Evolutionary conservation across 35 echinoderm and acorn worm genomes (phyloP).

Genomic region (Lytechinus pictus): DNA sequence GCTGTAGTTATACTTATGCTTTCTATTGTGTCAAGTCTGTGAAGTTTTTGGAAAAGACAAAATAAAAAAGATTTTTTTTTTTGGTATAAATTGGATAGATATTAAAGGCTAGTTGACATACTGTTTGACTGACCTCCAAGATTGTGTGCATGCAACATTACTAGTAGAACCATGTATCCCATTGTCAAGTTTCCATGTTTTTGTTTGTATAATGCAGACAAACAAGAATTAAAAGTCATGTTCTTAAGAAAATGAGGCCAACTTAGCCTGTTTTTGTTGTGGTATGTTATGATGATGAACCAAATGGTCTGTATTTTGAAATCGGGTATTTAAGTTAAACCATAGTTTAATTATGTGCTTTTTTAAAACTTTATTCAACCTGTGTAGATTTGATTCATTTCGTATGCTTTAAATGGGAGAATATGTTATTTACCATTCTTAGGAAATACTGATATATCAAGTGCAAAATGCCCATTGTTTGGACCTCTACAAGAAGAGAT

Average conservation of each 20-base stretch:
- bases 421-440: no score
- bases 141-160: constrained; percentile 4
- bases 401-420: no score
- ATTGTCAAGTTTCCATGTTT: neutral
- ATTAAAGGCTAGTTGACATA: neutral
- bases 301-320: no score
- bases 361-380: no score
- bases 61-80: neutral
- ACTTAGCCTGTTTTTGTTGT: neutral
- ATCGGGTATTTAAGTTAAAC: no score
- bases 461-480: no score
- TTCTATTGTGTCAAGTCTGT: constrained; percentile 1
- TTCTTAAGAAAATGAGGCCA: neutral
- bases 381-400: no score
- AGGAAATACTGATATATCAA: no score
- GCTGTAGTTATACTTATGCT: constrained; percentile 5
- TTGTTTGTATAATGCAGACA: neutral
- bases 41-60: neutral
- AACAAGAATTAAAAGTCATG: neutral
- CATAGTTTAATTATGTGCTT: no score
- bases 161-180: neutral
- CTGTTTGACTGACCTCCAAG: neutral
- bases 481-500: no score
- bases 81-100: neutral
- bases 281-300: neutral